Evolutionary conservation across 2,797 vertebrate genomes (phyloP).

Genomic region (Borostomias antarcticus): DNA sequence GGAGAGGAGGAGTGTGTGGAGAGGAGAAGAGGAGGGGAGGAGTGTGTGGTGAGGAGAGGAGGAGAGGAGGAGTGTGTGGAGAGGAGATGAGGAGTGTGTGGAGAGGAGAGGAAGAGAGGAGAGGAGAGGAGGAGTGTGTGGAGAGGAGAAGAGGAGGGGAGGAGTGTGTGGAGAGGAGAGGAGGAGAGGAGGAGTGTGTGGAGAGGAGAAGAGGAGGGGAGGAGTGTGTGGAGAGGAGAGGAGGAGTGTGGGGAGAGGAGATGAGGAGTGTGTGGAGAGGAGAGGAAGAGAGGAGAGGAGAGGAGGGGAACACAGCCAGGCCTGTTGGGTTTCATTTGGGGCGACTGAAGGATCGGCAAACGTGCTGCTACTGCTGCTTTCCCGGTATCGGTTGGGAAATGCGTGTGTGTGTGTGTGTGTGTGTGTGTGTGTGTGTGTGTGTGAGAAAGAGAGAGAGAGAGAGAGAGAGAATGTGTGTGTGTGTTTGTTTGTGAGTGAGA

Average conservation of each 20-base stretch:
- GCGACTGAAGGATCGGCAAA: slow-evolving; percentile 31
- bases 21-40: not conserved
- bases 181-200: not conserved
- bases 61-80: not conserved
- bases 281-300: slow-evolving; percentile 9
- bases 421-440: not conserved
- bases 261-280: not conserved
- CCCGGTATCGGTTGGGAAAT: not conserved
- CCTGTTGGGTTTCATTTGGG: slow-evolving; percentile 29
- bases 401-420: slow-evolving; percentile 3
- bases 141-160: too few relatives aligned
- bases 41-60: not conserved
- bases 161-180: too few relatives aligned
- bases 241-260: not conserved
- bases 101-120: too few relatives aligned
- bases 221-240: not conserved
- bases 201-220: not conserved
- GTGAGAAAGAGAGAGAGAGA: too few relatives aligned
- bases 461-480: too few relatives aligned
- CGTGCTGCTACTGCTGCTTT: slow-evolving; percentile 29
- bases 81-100: too few relatives aligned
- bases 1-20: not conserved
- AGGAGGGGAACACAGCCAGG: slow-evolving; percentile 14
- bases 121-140: not conserved
- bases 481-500: not conserved